These are phyloP conservation scores for Xiphophorus couchianus DNA, from an alignment of 2,113 vertebrate genomes.

Conservation along the genomic window DNA sequence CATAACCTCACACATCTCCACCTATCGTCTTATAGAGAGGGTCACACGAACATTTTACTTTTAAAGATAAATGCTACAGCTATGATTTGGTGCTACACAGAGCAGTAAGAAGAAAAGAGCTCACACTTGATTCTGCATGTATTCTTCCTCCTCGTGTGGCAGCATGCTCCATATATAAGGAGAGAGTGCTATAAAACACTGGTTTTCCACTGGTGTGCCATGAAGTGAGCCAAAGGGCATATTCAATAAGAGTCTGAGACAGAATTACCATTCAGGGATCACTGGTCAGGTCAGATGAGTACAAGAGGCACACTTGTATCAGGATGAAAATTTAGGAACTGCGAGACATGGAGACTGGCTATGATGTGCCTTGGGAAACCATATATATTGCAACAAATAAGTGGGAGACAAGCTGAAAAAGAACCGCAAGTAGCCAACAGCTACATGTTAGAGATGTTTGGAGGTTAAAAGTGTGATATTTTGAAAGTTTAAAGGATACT, in stretches of 20 bases:
- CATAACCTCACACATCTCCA: slow-evolving; percentile 29
- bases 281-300: slow-evolving; percentile 51
- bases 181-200: slow-evolving; percentile 60
- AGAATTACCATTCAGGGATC: slow-evolving; percentile 69
- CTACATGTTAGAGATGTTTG: slow-evolving; percentile 9
- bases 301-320: slow-evolving; percentile 49
- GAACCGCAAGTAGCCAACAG: slow-evolving; percentile 6
- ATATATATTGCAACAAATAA: slow-evolving; percentile 10
- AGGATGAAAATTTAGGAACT: slow-evolving; percentile 60
- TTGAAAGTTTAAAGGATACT: slow-evolving; percentile 9
- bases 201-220: slow-evolving; percentile 44
- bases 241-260: slow-evolving; percentile 55
- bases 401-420: slow-evolving; percentile 9
- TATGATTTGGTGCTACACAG: slow-evolving; percentile 50
- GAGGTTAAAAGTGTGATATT: neutral
- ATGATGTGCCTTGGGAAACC: slow-evolving; percentile 37
- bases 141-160: slow-evolving; percentile 24
- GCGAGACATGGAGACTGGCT: slow-evolving; percentile 43
- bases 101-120: slow-evolving; percentile 35
- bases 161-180: slow-evolving; percentile 10
- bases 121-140: slow-evolving; percentile 52
- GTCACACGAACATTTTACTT: slow-evolving; percentile 14
- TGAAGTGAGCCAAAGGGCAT: slow-evolving; percentile 66
- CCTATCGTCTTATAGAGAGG: slow-evolving; percentile 9
- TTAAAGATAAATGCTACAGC: slow-evolving; percentile 44